These are phyloP conservation scores for Thumatha senex DNA, from an alignment of 2,888 invertebrate genomes.

Conservation along the genomic window DNA sequence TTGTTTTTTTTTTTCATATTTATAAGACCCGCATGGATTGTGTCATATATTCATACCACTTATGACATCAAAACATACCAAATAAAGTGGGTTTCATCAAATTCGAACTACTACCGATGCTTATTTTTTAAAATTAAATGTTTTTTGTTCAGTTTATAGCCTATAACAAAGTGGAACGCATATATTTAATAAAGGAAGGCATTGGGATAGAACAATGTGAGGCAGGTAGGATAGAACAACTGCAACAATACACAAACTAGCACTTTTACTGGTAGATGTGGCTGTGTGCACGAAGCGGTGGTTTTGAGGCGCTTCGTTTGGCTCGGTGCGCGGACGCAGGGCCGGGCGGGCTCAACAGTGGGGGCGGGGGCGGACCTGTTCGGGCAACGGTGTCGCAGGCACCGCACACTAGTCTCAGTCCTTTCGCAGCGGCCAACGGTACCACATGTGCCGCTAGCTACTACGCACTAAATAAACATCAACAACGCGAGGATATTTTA, in stretches of 20 bases:
- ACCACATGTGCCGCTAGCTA: slow-evolving; percentile 78
- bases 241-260: slow-evolving; percentile 58
- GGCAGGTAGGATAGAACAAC: slow-evolving; percentile 45
- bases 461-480: slow-evolving; percentile 71
- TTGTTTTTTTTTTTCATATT: too few relatives aligned
- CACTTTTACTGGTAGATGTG: slow-evolving; percentile 78
- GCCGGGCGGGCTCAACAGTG: slow-evolving; percentile 61
- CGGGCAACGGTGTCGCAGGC: slow-evolving; percentile 79
- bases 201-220: slow-evolving; percentile 43
- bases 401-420: slow-evolving; percentile 79
- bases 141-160: too few relatives aligned
- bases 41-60: too few relatives aligned
- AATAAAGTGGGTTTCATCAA: too few relatives aligned
- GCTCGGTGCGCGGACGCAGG: slow-evolving; percentile 58
- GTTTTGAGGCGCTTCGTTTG: slow-evolving; percentile 41
- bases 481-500: slow-evolving; percentile 73
- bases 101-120: too few relatives aligned
- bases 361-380: slow-evolving; percentile 79
- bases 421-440: slow-evolving; percentile 81
- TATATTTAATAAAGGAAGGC: slow-evolving; percentile 13
- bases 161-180: neutral
- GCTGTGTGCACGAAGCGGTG: slow-evolving; percentile 51
- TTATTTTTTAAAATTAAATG: too few relatives aligned
- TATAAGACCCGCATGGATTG: too few relatives aligned
- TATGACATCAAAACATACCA: too few relatives aligned